Evolutionary conservation across 2,797 vertebrate genomes (phyloP), one percentile per base, ranked within the genome.

Genomic region (Sebastes iracundus): DNA sequence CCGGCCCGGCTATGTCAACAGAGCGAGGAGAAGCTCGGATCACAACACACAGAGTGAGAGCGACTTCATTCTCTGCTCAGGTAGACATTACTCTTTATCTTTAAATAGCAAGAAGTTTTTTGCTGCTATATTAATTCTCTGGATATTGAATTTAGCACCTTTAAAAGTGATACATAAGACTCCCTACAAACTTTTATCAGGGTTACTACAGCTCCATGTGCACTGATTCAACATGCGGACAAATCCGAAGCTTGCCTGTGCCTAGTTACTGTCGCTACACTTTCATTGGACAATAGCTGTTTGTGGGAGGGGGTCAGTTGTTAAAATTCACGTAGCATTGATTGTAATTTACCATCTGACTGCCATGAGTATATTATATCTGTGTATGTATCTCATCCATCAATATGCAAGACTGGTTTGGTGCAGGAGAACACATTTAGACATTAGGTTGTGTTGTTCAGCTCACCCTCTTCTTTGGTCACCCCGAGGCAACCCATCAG

Each of bases 401-500:
- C 13, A 52, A 33, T 20, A 25, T 56, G 25, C 14, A 14, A 14
- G 22, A 23, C 12, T 38, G n/a, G n/a, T 73, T 38, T 16, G 18
- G 23, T 27, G 12, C 60, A 66, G 46, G 61, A 52, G 11, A 74
- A 55, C 16, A 33, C 8, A 53, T 72, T 73, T n/a, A 11, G 18
- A 71, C 11, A 58, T 35, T 7, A 30, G 7, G 32, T n/a, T 30
- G 2, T 35, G 23, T 49, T 58, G 55, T 63, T 76, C 3, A 25
- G 32, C 90, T 91, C 70, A 95, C 96, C 97, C n/a, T 99, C 98
- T 82, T 99, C 98, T 93, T 97, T 97, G 68, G 95, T 96, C 49
- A 97, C 97, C 6, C 98, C 98, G 56, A 99, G 95, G 86, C 98
- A 99, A 74, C 98, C 98, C 96, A 97, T 98, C 86, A 99, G 92